Base-by-base conservation (phyloP, 1,140 invertebrate genomes). In the Hormaphis cornu region DNA sequence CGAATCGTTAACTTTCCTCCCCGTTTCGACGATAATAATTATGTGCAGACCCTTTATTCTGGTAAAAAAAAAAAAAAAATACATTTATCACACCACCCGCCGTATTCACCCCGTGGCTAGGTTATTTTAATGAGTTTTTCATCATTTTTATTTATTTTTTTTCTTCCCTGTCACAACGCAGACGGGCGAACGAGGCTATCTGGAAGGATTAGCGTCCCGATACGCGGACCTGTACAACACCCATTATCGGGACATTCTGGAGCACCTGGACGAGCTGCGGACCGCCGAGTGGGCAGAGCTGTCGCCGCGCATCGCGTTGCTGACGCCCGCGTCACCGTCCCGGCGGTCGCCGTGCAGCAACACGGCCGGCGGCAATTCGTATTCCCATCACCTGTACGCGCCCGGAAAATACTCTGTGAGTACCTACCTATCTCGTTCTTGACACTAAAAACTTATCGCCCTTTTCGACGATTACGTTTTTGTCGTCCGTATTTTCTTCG, bases 151-250 rank as follows among this genome's bases (percentile, higher is more conserved):
- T 42, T 63, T 18, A 66, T 53, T 61, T 7, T 42, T 63, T 18
- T 71, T 50, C 44, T 40, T 63, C 35, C 52, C 3, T 56, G 54
- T 26, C 83, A 95, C 91, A 89, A 91, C 76, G 20, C 83, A 95
- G 92, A 89, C 91, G 76, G 90, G 90, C 63, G 87, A 91, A 77
- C 83, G 90, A 74, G 90, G 90, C 50, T 91, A 93, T 79, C 82
- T 95, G 75, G 91, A 93, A 80, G 90, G 89, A 71, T 80, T 95
- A 70, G 91, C 91, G 56, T 91, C 89, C 44, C 83, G 90, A 73
- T 95, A 94, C 80, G 91, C 91, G 48, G 89, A 92, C 76, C 84
- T 92, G 74, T 89, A 93, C 80, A 89, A 86, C 77, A 93, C 91
- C 56, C 90, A 92, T 81, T 93, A 93, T 78, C 86, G 88, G 71